These are phyloP conservation scores for Drosophila subobscura DNA, from an alignment of 1,140 invertebrate genomes.

Conservation along the genomic window DNA sequence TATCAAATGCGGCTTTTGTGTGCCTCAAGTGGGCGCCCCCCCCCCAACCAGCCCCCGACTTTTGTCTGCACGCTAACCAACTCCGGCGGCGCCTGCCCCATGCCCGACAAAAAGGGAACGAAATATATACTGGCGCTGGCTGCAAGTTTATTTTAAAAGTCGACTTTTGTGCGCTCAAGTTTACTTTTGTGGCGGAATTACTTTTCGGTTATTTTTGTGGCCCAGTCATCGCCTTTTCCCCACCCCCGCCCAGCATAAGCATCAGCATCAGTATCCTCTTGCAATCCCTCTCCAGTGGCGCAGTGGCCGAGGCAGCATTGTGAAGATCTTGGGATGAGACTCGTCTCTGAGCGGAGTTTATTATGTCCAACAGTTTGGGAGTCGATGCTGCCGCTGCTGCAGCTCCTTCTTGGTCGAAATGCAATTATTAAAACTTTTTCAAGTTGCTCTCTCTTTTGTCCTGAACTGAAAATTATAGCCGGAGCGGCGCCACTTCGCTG, in stretches of 20 bases:
- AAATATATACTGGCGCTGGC: constrained; percentile 59
- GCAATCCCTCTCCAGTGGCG: constrained; percentile 31
- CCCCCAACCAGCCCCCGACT: constrained; percentile 18
- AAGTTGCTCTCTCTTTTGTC: constrained; percentile 48
- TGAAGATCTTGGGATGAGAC: constrained; percentile 1
- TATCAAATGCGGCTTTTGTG: constrained; percentile 76
- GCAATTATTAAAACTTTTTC: constrained; percentile 76
- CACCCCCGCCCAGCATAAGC: neutral
- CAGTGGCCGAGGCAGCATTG: constrained; percentile 28
- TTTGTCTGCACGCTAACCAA: constrained; percentile 21
- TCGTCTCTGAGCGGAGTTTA: constrained; percentile 55
- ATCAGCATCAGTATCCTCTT: no score
- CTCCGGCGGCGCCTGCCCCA: neutral
- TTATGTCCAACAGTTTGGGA: constrained; percentile 54
- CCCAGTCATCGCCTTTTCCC: constrained; percentile 50
- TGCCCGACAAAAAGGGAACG: constrained; percentile 29
- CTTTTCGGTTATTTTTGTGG: constrained; percentile 78
- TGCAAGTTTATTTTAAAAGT: constrained; percentile 79
- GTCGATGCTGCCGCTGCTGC: constrained; percentile 29
- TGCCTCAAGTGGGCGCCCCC: constrained; percentile 51
- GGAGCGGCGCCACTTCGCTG: constrained; percentile 53
- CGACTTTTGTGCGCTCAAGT: constrained; percentile 76
- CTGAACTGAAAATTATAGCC: constrained; percentile 56
- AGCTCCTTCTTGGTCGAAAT: constrained; percentile 46
- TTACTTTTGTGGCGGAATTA: constrained; percentile 74